Evolutionary conservation across 2,113 vertebrate genomes (phyloP).

Genomic region (Morone saxatilis): DNA sequence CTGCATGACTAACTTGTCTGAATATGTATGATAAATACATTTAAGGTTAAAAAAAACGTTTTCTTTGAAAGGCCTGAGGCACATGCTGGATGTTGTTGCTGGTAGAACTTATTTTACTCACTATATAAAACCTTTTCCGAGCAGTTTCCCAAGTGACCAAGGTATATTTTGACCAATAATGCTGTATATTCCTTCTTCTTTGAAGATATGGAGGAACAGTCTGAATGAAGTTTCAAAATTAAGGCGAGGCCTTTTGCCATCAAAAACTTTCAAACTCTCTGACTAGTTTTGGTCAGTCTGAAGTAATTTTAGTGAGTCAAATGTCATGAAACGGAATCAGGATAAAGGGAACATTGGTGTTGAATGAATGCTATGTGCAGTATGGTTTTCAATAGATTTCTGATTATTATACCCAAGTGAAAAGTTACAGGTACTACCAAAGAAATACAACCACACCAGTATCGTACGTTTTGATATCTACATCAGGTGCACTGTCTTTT

Average conservation of each 20-base stretch:
- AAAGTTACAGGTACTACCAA: not conserved
- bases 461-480: not conserved
- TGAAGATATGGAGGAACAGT: not conserved
- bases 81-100: not conserved
- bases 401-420: not conserved
- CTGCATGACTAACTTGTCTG: no score
- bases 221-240: not conserved
- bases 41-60: no score
- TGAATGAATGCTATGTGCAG: not conserved
- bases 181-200: not conserved
- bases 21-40: no score
- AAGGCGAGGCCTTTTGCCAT: not conserved
- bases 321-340: conserved; percentile 10
- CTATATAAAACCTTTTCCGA: not conserved
- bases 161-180: not conserved
- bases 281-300: not conserved
- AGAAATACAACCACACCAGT: not conserved
- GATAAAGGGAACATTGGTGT: not conserved
- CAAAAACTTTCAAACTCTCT: conserved; percentile 13
- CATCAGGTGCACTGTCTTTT: not conserved
- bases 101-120: not conserved
- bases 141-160: not conserved
- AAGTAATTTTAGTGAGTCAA: not conserved
- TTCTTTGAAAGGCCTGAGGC: not conserved
- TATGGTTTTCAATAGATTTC: not conserved